A percentile compares a stretch with the other conserved stretches of the same genome.
Conservation (phyloP, 2,797 vertebrate genomes). For the Anas bernieri region DNA sequence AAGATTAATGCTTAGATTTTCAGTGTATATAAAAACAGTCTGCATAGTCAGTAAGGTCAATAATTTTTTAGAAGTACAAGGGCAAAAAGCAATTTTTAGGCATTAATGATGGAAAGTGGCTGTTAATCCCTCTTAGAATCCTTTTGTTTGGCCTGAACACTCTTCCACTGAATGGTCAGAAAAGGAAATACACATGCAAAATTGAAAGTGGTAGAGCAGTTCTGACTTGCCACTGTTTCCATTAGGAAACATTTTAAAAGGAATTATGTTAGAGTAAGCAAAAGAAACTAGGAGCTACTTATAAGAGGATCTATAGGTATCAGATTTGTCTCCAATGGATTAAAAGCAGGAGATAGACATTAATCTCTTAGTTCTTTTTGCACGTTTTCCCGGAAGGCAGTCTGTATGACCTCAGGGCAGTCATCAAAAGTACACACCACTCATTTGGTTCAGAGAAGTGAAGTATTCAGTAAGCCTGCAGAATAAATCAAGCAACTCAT, state of each 20-base stretch:
- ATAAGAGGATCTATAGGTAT: not conserved
- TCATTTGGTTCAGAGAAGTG: not conserved
- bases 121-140: not conserved
- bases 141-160: not conserved
- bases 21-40: not conserved
- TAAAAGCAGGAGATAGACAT: constrained; percentile 3
- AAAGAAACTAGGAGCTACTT: not conserved
- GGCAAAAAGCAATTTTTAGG: not conserved
- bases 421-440: not conserved
- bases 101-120: not conserved
- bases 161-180: not conserved
- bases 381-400: not conserved
- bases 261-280: not conserved
- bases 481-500: not conserved
- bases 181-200: not conserved
- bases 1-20: not conserved
- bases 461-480: not conserved
- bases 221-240: not conserved
- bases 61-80: not conserved
- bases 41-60: not conserved
- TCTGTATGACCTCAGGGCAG: not conserved
- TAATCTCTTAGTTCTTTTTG: not conserved
- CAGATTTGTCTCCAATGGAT: not conserved
- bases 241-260: not conserved
- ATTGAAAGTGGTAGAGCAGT: not conserved